Evolutionary conservation across 2,797 vertebrate genomes (phyloP), one percentile per base, ranked within the genome.

Genomic region (Catostomus latipinnis): DNA sequence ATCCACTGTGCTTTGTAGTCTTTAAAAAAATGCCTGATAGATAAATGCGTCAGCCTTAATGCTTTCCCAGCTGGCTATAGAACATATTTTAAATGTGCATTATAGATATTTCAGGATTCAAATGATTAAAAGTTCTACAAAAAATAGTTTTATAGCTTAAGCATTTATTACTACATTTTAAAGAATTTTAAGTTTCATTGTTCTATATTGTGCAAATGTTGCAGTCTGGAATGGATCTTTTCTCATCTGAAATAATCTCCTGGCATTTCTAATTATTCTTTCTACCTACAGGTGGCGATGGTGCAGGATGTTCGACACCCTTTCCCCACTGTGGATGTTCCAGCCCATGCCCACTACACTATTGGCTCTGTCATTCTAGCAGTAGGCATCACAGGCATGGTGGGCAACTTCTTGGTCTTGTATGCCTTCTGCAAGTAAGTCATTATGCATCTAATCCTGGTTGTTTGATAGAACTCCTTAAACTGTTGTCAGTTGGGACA

Each of bases 351-450:
- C 70, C 97, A 99, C 89, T 98, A 99, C 74, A 94, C 90, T 12
- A 95, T 98, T 48, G 97, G 97, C 14, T 88, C 91, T 0, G 93
- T 97, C 86, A 96, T 99, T 90, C 92, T 99, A 60, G 88, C 90
- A 5, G 96, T 99, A 81, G 97, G 98, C 48, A 95, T 98, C 92
- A 97, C 95, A 0, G 98, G 97, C 85, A 93, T 95, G 71, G 84
- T 99, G 90, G 98, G 98, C 87, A 99, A 99, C 84, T 94, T 97
- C 86, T 91, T 97, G 18, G 97, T 99, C 89, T 94, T 98, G 81
- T 98, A 98, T 34, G 95, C 94, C 74, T 99, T 98, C 90, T 96
- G 95, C 96, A 98, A 96, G 98, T 99, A 92, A 77, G 76, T 63
- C 12, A 34, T 34, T 34, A 4, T 34, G 34, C 34, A 34, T 34